A percentile compares a stretch with the other conserved stretches of the same genome.
phyloP scores from a whole-genome alignment of 2,113 vertebrate genomes.

The Psittacula cyanocephala region DNA sequence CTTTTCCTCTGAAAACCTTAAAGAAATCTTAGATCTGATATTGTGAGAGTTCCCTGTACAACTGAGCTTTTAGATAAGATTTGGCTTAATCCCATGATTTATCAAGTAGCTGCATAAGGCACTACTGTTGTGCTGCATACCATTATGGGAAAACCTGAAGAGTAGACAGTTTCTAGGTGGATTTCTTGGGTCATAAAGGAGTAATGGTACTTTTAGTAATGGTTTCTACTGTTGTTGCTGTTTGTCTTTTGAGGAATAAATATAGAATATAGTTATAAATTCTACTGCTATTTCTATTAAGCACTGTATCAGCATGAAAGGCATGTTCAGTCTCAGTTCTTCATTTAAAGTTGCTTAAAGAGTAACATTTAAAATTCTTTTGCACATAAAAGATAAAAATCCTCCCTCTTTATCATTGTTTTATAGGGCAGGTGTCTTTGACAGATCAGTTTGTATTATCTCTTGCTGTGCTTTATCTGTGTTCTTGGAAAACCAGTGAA shows the following conservation, averaged over 20 bases:
- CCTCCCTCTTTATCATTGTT: rapidly evolving
- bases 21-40: not conserved
- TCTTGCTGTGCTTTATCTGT: not conserved
- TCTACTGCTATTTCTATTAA: not conserved
- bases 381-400: not conserved
- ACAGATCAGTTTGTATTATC: not conserved
- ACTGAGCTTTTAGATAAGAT: not conserved
- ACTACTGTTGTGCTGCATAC: not conserved
- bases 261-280: not conserved
- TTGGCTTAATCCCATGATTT: not conserved
- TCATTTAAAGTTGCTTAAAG: not conserved
- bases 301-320: not conserved
- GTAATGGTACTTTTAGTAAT: not conserved
- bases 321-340: not conserved
- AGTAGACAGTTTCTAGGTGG: not conserved
- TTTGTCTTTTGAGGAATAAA: not conserved
- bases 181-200: not conserved
- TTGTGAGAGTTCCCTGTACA: not conserved
- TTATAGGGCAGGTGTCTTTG: not conserved
- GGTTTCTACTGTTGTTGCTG: not conserved
- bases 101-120: not conserved
- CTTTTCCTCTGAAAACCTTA: not conserved
- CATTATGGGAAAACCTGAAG: not conserved
- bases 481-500: not conserved
- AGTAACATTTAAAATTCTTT: not conserved